Percentiles rank a stretch among this genome's conserved stretches.
These are phyloP conservation scores for Copidosoma floridanum DNA, from an alignment of 1,140 invertebrate species.

Conservation along the genomic window DNA sequence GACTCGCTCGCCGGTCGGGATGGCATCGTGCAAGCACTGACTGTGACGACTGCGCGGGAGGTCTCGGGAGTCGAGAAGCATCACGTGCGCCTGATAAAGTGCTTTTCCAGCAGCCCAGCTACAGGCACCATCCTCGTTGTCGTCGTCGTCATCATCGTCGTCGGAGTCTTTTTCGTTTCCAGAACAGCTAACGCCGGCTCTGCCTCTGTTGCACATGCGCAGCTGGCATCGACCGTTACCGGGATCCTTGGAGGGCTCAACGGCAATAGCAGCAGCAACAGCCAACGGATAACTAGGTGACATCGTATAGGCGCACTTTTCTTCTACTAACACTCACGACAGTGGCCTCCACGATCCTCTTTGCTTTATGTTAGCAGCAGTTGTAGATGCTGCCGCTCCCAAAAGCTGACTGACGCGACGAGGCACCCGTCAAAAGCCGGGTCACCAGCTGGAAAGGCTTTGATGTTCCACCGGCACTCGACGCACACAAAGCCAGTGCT, in stretches of 20 bases:
- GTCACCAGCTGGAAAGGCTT: constrained; percentile 54
- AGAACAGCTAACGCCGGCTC: too few relatives aligned
- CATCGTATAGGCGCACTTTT: background rate
- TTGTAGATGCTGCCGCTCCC: too few relatives aligned
- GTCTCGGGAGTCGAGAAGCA: constrained; percentile 55
- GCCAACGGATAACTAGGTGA: background rate
- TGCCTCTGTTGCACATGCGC: constrained; percentile 24
- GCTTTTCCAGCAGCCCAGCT: constrained; percentile 27
- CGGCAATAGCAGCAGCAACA: background rate
- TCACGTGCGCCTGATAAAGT: constrained; percentile 55
- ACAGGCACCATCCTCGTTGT: background rate
- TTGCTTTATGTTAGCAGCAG: constrained; percentile 16
- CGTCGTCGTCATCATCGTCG: too few relatives aligned
- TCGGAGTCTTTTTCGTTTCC: too few relatives aligned
- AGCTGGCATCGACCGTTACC: constrained; percentile 45
- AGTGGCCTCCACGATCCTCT: too few relatives aligned
- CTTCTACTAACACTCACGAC: too few relatives aligned
- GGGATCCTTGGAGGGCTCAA: background rate
- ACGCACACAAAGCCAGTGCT: constrained; percentile 54
- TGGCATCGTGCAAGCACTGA: too few relatives aligned
- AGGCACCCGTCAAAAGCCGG: constrained; percentile 54
- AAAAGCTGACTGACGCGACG: constrained; percentile 49
- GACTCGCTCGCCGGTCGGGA: constrained; percentile 42
- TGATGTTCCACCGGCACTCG: constrained; percentile 54
- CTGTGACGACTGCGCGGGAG: constrained; percentile 45